These are phyloP conservation scores for Talpa occidentalis DNA, from an alignment of 2,113 vertebrate species.

Conservation along the genomic window DNA sequence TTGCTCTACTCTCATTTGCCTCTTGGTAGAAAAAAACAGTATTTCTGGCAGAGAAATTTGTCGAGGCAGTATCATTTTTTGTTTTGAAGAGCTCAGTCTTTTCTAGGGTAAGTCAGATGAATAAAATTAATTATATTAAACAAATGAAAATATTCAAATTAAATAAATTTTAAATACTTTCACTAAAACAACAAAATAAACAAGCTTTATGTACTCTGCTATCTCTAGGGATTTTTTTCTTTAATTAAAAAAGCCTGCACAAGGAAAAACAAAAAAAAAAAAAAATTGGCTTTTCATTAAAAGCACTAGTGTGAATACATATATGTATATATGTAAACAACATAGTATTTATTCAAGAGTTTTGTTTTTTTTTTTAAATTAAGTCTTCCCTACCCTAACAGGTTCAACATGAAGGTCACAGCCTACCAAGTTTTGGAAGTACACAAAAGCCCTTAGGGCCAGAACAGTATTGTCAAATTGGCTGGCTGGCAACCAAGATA, in stretches of 20 bases:
- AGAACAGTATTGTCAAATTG: conserved; percentile 53
- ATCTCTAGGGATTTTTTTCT: not conserved
- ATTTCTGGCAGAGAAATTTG: conserved; percentile 67
- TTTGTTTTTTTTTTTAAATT: not conserved
- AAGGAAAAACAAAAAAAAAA: conserved; percentile 40
- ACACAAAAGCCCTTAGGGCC: conserved; percentile 52
- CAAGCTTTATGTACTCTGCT: conserved; percentile 42
- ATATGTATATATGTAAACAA: conserved; percentile 56
- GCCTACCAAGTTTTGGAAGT: conserved; percentile 61
- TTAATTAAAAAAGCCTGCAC: conserved; percentile 6
- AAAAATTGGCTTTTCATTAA: conserved; percentile 55
- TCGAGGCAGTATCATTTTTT: conserved; percentile 51
- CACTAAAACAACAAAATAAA: conserved; percentile 61
- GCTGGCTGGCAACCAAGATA: conserved; percentile 2
- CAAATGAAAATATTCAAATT: conserved; percentile 74
- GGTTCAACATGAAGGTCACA: conserved; percentile 48
- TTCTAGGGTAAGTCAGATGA: conserved; percentile 40
- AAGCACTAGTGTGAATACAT: conserved; percentile 66
- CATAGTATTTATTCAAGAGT: conserved; percentile 45
- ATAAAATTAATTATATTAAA: conserved; percentile 61
- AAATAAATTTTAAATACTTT: conserved; percentile 75
- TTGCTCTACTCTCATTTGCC: conserved; percentile 52
- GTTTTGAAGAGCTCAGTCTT: conserved; percentile 69
- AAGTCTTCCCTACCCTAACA: conserved; percentile 74
- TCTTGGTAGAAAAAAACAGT: conserved; percentile 51